These are phyloP conservation scores for Saccopteryx leptura DNA, from an alignment of 2,113 vertebrate species.

Conservation along the genomic window DNA sequence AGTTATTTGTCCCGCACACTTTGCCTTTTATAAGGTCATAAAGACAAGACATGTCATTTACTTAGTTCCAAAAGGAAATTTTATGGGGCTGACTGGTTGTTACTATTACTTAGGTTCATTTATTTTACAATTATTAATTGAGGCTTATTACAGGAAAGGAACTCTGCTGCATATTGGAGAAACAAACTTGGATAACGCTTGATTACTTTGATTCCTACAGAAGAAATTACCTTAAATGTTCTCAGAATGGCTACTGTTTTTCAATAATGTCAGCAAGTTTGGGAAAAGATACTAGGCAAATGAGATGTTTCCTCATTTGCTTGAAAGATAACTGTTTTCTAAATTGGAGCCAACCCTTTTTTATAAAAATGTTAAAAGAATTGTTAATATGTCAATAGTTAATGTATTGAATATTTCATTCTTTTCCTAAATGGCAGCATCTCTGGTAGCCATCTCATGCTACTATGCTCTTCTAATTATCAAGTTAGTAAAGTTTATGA, in stretches of 20 bases:
- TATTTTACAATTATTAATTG: conserved; percentile 20
- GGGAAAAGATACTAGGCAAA: background rate
- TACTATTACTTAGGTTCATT: background rate
- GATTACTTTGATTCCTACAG: background rate
- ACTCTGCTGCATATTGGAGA: conserved; percentile 7
- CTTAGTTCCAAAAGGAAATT: conserved; percentile 20
- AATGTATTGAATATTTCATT: background rate
- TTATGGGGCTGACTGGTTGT: background rate
- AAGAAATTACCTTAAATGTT: conserved; percentile 31
- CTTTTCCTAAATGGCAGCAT: background rate
- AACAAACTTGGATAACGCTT: conserved; percentile 21
- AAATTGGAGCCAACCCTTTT: background rate
- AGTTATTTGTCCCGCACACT: background rate
- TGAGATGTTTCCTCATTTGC: background rate
- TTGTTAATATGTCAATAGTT: background rate
- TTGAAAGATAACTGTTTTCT: conserved; percentile 15
- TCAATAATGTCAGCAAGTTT: conserved; percentile 5
- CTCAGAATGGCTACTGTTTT: conserved; percentile 5
- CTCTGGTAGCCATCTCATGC: background rate
- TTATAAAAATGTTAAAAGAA: background rate
- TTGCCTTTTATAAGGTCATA: background rate
- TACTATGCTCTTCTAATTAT: background rate
- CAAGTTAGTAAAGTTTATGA: background rate
- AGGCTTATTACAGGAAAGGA: background rate
- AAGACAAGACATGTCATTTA: background rate